Evolutionary conservation across 1,140 invertebrate species (phyloP).

Genomic region (Drosophila tani): DNA sequence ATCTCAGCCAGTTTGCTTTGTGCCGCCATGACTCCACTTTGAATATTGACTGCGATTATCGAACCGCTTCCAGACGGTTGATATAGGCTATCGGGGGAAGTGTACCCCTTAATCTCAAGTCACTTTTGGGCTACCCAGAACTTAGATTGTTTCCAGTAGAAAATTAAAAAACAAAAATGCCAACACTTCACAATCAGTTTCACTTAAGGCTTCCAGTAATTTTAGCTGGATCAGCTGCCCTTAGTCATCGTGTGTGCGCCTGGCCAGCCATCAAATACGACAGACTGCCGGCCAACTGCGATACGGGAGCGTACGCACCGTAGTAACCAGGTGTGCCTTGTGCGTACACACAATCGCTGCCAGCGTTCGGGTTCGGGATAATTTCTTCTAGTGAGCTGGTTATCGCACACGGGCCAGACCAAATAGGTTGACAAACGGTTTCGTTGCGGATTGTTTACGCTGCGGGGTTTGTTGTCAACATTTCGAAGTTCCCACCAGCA

Average conservation of each 20-base stretch:
- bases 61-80: conserved; percentile 10
- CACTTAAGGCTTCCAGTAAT: background rate
- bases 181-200: conserved; percentile 3
- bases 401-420: conserved; percentile 16
- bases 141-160: background rate
- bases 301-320: background rate
- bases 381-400: conserved; percentile 1
- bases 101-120: conserved; percentile 1
- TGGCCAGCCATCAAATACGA: conserved; percentile 9
- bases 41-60: conserved; percentile 21
- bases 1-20: conserved; percentile 87
- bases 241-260: background rate
- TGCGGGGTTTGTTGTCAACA: conserved; percentile 7
- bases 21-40: conserved; percentile 84
- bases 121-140: background rate
- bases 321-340: background rate
- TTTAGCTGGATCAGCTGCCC: background rate
- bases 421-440: background rate
- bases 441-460: conserved; percentile 18
- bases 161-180: no score
- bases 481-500: background rate
- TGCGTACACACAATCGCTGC: background rate
- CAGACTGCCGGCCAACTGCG: conserved; percentile 18
- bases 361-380: conserved; percentile 2
- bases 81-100: conserved; percentile 26